A percentile compares a stretch with the other conserved stretches of the same genome.
Evolutionary conservation across 2,113 vertebrate genomes (phyloP).

Genomic region (Nothocercus nigrocapillus): DNA sequence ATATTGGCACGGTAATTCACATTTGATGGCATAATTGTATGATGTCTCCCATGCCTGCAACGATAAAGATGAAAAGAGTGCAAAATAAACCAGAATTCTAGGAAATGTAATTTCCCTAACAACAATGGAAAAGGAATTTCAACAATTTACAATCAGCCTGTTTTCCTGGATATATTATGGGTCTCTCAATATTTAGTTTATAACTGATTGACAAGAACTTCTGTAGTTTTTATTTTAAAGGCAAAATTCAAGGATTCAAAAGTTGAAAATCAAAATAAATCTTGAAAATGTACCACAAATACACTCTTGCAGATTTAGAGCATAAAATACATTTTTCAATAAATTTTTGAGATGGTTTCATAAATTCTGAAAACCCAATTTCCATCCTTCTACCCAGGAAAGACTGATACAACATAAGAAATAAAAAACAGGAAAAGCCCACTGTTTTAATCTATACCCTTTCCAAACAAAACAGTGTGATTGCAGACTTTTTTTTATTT

Average conservation of each 20-base stretch:
- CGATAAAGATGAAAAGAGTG: neutral
- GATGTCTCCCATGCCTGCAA: conserved; percentile 90
- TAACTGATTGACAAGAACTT: no score
- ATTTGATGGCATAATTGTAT: conserved; percentile 92
- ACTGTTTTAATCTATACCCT: neutral
- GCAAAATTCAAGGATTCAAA: neutral
- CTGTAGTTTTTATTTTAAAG: neutral
- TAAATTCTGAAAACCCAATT: neutral
- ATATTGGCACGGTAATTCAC: conserved; percentile 96
- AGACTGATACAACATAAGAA: neutral
- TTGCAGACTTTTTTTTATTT: neutral
- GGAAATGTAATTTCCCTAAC: neutral
- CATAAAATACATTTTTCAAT: neutral
- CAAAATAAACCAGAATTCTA: neutral
- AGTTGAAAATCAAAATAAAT: neutral
- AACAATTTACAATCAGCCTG: neutral
- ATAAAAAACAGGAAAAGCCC: neutral
- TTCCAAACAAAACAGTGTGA: neutral
- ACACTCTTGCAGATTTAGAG: neutral
- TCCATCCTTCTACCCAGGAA: neutral
- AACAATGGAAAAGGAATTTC: neutral
- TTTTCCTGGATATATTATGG: neutral
- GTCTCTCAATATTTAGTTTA: neutral
- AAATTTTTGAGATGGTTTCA: neutral
- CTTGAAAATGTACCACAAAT: neutral